Conservation (phyloP, 1,140 invertebrate species). For the Aleiodes sp. region DNA sequence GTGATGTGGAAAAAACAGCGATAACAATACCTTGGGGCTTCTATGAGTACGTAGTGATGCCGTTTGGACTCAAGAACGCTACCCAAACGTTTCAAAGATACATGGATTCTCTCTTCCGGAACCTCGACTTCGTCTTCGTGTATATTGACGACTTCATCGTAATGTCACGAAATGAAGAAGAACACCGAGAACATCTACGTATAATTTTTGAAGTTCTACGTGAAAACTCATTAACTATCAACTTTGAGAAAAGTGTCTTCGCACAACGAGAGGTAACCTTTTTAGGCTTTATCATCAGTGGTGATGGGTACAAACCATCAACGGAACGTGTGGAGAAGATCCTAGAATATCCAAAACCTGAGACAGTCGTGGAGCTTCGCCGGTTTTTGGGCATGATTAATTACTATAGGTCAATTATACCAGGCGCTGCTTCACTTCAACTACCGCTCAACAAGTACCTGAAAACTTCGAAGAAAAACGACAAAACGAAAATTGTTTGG, state of each 20-base stretch:
- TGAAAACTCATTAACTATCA: background rate
- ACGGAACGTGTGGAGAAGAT: constrained; percentile 42
- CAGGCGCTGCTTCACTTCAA: constrained; percentile 41
- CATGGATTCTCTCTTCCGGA: constrained; percentile 32
- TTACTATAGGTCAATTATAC: constrained; percentile 50
- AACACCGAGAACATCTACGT: constrained; percentile 29
- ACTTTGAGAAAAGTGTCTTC: background rate
- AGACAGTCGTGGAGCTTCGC: constrained; percentile 44
- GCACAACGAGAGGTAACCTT: background rate
- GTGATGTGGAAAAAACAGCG: constrained; percentile 51
- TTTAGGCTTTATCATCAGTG: constrained; percentile 49
- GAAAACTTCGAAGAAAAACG: constrained; percentile 42
- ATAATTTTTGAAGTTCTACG: constrained; percentile 8
- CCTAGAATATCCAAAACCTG: constrained; percentile 45
- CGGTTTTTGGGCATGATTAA: constrained; percentile 59
- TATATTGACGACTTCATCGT: constrained; percentile 39
- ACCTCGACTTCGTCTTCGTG: constrained; percentile 20
- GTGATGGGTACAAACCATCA: constrained; percentile 46
- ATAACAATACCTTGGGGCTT: constrained; percentile 43
- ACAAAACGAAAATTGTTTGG: constrained; percentile 48
- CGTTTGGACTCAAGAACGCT: constrained; percentile 48
- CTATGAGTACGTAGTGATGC: constrained; percentile 50
- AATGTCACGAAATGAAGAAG: constrained; percentile 20
- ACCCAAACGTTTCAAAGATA: constrained; percentile 41
- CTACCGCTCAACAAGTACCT: constrained; percentile 32